Evolutionary conservation across 2,797 vertebrate genomes (phyloP).

Genomic region (Platyrinchus mystaceus): DNA sequence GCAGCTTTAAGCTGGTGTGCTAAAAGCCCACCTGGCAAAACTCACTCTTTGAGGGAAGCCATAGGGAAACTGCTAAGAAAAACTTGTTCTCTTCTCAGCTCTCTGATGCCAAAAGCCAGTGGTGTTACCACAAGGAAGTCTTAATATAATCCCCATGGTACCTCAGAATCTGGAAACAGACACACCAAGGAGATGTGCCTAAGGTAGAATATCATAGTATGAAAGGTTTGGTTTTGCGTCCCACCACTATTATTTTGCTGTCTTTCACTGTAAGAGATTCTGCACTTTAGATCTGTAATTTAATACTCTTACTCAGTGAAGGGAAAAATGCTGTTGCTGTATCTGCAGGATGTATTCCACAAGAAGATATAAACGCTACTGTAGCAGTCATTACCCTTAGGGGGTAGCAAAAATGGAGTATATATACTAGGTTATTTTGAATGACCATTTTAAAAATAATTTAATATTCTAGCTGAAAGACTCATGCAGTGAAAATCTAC

Average conservation of each 20-base stretch:
- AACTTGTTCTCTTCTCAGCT: neutral
- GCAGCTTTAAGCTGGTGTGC: neutral
- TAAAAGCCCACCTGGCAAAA: neutral
- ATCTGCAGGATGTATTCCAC: neutral
- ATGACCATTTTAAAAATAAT: conserved; percentile 20
- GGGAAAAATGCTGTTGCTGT: neutral
- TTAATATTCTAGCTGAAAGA: conserved; percentile 9
- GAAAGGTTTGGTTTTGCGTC: neutral
- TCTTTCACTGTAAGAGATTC: neutral
- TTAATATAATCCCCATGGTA: neutral
- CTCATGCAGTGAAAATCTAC: neutral
- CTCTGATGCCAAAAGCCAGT: neutral
- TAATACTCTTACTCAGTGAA: neutral
- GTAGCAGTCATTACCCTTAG: neutral
- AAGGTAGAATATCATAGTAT: neutral
- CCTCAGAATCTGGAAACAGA: neutral
- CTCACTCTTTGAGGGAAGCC: neutral
- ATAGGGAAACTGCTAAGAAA: neutral
- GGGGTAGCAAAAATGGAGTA: neutral
- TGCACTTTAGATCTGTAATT: neutral
- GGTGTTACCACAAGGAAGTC: neutral
- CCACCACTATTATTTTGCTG: neutral
- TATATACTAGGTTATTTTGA: neutral
- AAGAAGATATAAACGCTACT: neutral
- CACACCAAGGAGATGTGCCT: neutral